Conservation (phyloP, 2,888 invertebrate species). For the Amblyjoppa proteus region DNA sequence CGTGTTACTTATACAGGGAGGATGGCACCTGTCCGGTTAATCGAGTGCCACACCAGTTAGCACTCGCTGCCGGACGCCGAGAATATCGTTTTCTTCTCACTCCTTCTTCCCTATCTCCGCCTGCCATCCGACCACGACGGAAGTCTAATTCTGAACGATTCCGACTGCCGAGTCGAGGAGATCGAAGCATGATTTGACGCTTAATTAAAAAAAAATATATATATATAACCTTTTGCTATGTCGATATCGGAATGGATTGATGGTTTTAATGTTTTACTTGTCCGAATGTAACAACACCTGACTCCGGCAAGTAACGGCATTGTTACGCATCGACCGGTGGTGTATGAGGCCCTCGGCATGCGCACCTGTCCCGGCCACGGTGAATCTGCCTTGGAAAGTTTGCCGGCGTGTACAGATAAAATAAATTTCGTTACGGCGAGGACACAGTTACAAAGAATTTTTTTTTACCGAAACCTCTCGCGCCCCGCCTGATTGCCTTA, state of each 20-base stretch:
- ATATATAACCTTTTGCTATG: neutral
- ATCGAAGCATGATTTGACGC: neutral
- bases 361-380: conserved; percentile 62
- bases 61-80: conserved; percentile 31
- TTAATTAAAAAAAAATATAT: neutral
- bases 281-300: conserved; percentile 42
- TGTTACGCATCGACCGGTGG: conserved; percentile 23
- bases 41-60: conserved; percentile 48
- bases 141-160: neutral
- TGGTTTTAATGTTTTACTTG: conserved; percentile 3
- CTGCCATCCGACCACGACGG: neutral
- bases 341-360: conserved; percentile 9
- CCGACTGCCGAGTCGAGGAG: neutral
- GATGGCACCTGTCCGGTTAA: conserved; percentile 59
- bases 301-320: conserved; percentile 31
- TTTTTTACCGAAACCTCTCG: conserved; percentile 5
- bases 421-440: conserved; percentile 60
- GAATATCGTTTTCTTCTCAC: conserved; percentile 43
- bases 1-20: conserved; percentile 9
- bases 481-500: neutral
- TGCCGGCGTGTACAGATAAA: conserved; percentile 38
- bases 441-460: conserved; percentile 19
- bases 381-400: conserved; percentile 60
- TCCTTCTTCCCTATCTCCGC: conserved; percentile 14
- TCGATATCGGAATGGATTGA: conserved; percentile 3